Evolutionary conservation across 2,797 vertebrate species (phyloP).

Genomic region (Danio tinwini): DNA sequence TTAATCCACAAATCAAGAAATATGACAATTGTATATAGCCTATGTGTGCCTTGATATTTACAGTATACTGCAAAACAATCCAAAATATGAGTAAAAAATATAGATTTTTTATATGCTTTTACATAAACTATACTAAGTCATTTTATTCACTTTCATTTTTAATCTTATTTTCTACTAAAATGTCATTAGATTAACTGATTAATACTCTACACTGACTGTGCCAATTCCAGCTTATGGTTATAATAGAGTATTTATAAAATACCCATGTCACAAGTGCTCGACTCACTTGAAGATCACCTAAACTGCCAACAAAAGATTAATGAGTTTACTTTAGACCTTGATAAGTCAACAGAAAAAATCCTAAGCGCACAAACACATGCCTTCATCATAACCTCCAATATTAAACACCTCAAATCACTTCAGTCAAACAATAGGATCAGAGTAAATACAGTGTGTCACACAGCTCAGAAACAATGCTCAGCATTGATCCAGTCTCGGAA

Average conservation of each 20-base stretch:
- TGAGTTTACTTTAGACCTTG: conserved; percentile 23
- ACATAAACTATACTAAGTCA: background rate
- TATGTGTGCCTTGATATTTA: too few relatives aligned
- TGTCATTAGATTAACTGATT: background rate
- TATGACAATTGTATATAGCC: too few relatives aligned
- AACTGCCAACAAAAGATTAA: conserved; percentile 8
- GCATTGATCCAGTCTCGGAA: conserved; percentile 2
- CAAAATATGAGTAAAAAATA: too few relatives aligned
- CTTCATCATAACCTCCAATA: conserved; percentile 21
- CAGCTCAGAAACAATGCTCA: conserved; percentile 17
- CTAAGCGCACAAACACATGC: conserved; percentile 17
- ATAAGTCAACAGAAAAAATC: conserved; percentile 36
- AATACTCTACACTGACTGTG: background rate
- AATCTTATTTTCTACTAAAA: background rate
- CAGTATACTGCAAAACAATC: too few relatives aligned
- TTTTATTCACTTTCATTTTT: background rate
- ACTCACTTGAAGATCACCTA: conserved; percentile 13
- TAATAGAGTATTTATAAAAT: background rate
- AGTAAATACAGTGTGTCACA: conserved; percentile 20
- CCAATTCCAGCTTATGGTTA: background rate
- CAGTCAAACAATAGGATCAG: conserved; percentile 6
- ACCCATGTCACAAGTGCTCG: conserved; percentile 1
- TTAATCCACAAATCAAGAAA: too few relatives aligned
- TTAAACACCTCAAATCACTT: conserved; percentile 35
- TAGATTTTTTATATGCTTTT: background rate